Conservation (phyloP, 1,140 invertebrate genomes). For the Eubasilissa regina region DNA sequence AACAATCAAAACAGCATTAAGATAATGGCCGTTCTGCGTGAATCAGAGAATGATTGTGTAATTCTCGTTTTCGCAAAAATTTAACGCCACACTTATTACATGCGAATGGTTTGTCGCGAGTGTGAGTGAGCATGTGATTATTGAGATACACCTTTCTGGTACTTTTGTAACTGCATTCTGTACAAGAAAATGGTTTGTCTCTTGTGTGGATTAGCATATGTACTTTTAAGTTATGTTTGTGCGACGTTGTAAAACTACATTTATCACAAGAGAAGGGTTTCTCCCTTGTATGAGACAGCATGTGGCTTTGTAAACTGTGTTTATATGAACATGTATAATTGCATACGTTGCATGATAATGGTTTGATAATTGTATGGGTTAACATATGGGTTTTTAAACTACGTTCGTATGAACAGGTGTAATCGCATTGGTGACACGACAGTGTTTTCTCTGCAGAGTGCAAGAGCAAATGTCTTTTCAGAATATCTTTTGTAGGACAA, state of each 20-base stretch:
- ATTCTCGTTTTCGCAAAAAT: no score
- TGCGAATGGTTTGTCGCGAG: neutral
- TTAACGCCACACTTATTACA: neutral
- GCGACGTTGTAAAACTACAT: neutral
- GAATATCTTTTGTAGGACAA: no score
- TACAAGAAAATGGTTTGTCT: neutral
- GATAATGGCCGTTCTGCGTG: neutral
- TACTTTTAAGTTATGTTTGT: neutral
- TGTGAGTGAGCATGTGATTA: neutral
- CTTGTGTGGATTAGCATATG: neutral
- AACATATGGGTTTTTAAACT: no score
- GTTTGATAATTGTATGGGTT: neutral
- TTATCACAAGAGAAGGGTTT: neutral
- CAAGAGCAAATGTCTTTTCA: no score
- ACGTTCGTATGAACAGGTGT: no score
- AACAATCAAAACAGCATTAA: no score
- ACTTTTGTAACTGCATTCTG: neutral
- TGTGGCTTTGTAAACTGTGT: neutral
- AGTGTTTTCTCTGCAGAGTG: no score
- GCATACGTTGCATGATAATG: neutral
- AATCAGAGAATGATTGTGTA: neutral
- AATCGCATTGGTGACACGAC: no score
- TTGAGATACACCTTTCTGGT: neutral
- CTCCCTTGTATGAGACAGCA: neutral
- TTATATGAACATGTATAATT: conserved; percentile 1